phyloP scores from a whole-genome alignment of 2,113 vertebrate species.

The Microtus oregoni region DNA sequence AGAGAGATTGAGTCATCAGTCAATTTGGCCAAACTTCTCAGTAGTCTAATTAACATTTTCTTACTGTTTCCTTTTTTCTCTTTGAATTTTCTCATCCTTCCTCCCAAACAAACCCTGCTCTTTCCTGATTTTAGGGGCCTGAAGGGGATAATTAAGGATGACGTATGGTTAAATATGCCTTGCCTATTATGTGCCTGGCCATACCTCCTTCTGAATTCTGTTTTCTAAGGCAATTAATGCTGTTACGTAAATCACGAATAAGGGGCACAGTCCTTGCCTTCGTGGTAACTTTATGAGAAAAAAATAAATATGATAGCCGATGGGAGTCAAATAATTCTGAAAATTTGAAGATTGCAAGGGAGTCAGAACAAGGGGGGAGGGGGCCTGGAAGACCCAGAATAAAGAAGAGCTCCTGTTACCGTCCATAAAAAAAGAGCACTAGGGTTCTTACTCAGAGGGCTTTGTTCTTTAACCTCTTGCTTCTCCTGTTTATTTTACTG shows the following conservation, averaged over 20 bases:
- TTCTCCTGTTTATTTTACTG: slow-evolving; percentile 41
- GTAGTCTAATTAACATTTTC: no score
- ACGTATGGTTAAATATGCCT: slow-evolving; percentile 10
- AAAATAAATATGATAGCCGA: neutral
- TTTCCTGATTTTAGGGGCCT: neutral
- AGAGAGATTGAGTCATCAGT: no score
- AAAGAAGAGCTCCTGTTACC: neutral
- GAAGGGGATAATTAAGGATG: neutral
- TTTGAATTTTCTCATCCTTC: no score
- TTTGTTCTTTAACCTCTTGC: slow-evolving; percentile 66
- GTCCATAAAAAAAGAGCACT: neutral
- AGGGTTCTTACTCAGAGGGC: slow-evolving; percentile 12
- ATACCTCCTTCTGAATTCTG: neutral
- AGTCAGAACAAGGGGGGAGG: no score
- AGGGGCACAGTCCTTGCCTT: neutral
- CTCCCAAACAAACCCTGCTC: neutral
- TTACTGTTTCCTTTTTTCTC: no score
- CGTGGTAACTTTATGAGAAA: neutral
- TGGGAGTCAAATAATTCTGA: neutral
- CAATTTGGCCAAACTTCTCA: no score
- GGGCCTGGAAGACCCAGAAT: neutral
- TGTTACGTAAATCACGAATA: neutral
- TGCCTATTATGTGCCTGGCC: neutral
- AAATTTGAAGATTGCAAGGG: neutral
- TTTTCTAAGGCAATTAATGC: no score